Evolutionary conservation across 2,888 invertebrate genomes (phyloP).

Genomic region (Lepidochrysops patricia): DNA sequence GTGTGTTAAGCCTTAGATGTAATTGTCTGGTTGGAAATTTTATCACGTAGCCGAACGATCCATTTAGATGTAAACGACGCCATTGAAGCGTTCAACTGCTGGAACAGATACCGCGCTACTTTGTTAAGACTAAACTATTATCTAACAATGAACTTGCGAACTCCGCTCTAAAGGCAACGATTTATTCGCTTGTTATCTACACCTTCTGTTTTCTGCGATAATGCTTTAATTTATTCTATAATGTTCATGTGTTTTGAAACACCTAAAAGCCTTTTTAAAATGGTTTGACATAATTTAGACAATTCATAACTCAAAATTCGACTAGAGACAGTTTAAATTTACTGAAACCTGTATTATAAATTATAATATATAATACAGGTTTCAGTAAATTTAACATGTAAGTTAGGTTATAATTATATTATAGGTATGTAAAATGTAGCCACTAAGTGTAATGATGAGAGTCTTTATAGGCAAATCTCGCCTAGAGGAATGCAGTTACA

Average conservation of each 20-base stretch:
- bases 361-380: no score
- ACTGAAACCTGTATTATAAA: no score
- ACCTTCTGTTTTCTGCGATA: background rate
- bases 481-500: no score
- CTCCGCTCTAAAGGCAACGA: background rate
- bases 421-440: no score
- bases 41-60: conserved; percentile 3
- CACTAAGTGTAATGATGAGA: no score
- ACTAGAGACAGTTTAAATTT: no score
- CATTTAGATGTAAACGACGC: conserved; percentile 12
- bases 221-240: background rate
- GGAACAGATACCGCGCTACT: conserved; percentile 4
- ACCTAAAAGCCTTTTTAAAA: no score
- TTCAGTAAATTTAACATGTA: no score
- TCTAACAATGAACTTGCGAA: conserved; percentile 5
- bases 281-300: no score
- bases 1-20: background rate
- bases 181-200: background rate
- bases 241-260: background rate
- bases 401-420: no score
- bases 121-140: conserved; percentile 7
- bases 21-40: conserved; percentile 4
- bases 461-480: no score
- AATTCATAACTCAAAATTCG: no score
- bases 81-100: conserved; percentile 8